Conservation (phyloP, 1,140 invertebrate genomes). For the Anoplolepis gracilipes region DNA sequence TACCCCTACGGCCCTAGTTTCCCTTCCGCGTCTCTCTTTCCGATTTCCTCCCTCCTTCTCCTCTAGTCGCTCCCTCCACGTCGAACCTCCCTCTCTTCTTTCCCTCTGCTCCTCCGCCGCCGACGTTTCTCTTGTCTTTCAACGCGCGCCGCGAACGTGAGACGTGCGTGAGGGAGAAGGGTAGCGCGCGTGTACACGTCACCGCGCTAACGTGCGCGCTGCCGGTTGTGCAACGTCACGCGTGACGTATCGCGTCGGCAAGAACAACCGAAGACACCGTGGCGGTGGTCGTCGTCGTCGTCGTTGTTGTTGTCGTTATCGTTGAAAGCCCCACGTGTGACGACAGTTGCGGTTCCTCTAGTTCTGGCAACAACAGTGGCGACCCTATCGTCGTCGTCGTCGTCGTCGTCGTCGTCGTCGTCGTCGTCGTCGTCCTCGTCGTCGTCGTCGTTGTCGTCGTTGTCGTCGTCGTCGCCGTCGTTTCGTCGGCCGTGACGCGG, state of each 20-base stretch:
- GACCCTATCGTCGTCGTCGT: constrained; percentile 3
- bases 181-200: constrained; percentile 63
- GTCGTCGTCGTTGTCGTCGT: constrained; percentile 52
- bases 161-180: constrained; percentile 55
- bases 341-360: constrained; percentile 16
- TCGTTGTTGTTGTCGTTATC: constrained; percentile 26
- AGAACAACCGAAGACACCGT: constrained; percentile 32
- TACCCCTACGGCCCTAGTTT: constrained; percentile 43
- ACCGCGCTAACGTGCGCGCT: constrained; percentile 59
- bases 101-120: constrained; percentile 22
- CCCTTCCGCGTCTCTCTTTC: constrained; percentile 42
- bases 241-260: constrained; percentile 75
- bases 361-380: constrained; percentile 12
- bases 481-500: constrained; percentile 63
- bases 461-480: constrained; percentile 68
- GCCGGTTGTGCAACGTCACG: constrained; percentile 76
- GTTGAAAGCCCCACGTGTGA: constrained; percentile 1
- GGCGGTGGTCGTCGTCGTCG: constrained; percentile 7
- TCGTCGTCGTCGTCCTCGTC: constrained; percentile 25
- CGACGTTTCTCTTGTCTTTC: constrained; percentile 41
- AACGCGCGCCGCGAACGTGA: constrained; percentile 57
- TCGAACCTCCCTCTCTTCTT: constrained; percentile 42
- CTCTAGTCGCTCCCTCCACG: constrained; percentile 24
- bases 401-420: constrained; percentile 32
- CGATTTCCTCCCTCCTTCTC: constrained; percentile 46